A percentile compares a stretch with the other conserved stretches of the same genome.
These are phyloP conservation scores for Nymphalis c-album DNA, from an alignment of 2,888 invertebrate genomes.

Conservation along the genomic window DNA sequence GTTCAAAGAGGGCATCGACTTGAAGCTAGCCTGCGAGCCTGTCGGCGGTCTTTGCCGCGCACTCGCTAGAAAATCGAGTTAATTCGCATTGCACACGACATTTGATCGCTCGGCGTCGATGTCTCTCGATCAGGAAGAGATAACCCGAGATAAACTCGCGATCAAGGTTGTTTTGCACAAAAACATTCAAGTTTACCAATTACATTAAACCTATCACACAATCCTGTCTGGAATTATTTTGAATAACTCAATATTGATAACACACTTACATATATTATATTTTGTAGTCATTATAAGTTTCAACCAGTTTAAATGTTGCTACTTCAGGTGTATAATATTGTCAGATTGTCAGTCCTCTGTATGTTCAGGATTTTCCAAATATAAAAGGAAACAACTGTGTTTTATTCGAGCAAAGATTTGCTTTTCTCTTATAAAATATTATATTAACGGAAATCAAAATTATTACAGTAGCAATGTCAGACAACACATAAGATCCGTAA, in stretches of 20 bases:
- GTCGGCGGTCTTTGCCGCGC: conserved; percentile 58
- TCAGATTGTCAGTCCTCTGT: too few species aligned
- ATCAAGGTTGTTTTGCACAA: background rate
- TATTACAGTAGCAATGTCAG: too few species aligned
- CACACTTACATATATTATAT: too few species aligned
- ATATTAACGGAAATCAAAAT: too few species aligned
- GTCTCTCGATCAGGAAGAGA: conserved; percentile 32
- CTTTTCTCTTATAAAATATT: background rate
- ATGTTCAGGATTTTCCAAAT: too few species aligned
- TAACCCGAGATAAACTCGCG: conserved; percentile 15
- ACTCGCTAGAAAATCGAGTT: conserved; percentile 66
- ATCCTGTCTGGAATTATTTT: too few species aligned
- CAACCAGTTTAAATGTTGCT: background rate
- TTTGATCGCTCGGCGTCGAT: conserved; percentile 49
- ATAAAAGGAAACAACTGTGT: too few species aligned
- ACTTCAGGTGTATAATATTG: too few species aligned
- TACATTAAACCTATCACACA: background rate
- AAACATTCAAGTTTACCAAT: conserved; percentile 16
- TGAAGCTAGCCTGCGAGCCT: conserved; percentile 45
- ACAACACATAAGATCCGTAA: too few species aligned
- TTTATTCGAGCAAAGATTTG: background rate
- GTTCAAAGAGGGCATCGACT: conserved; percentile 72
- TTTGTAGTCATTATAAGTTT: background rate
- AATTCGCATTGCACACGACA: conserved; percentile 56
- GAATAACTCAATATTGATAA: too few species aligned